Base-by-base conservation (phyloP, 1,140 invertebrate genomes). In the Eubasilissa regina region DNA sequence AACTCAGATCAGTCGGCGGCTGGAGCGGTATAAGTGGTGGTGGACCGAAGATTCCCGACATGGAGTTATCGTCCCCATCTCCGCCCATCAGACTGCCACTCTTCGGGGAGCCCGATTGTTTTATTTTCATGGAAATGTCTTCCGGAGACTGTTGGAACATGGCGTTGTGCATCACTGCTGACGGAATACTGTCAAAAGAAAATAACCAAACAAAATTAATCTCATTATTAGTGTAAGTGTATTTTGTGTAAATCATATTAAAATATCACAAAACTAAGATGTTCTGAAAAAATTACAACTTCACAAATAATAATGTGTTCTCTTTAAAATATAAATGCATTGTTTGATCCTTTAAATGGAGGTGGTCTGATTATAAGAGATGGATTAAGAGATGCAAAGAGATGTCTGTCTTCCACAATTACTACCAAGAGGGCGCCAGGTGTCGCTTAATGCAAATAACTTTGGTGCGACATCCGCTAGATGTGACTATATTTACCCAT, bases 141-240 rank as follows among this genome's bases (percentile, higher is more conserved):
- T 89, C 88, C 7, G 86, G 85, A 0, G 87, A 87, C 84, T 87
- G 86, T 81, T 89, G 88, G 85, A 89, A 86, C 53, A 89, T 82
- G 0, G 87, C 87, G 44, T 79, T 88, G 81, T 89, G 87, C 68
- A 89, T 89, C 78, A 89, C 87, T 6, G 88, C 88, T 25, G 87
- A 87, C 68, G 88, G 87, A 19, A 89, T 84, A 12, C 88, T 88
- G 84, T 53, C 51, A 51, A 15, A 62, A 45, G 48, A 13, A 58
- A 78, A 44, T 58, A 35, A 64, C n/a, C n/a, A 13, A 51, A 51
- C 8, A 12, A n/a, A n/a, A n/a, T n/a, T n/a, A n/a, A n/a, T n/a
- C n/a, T n/a, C n/a, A n/a, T n/a, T n/a, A n/a, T n/a, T n/a, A n/a
- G n/a, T n/a, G n/a, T n/a, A n/a, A n/a, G n/a, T n/a, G n/a, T n/a